Evolutionary conservation across 2,113 vertebrate species (phyloP), one percentile per base, ranked within the genome.

Genomic region (Beaufortia kweichowensis): DNA sequence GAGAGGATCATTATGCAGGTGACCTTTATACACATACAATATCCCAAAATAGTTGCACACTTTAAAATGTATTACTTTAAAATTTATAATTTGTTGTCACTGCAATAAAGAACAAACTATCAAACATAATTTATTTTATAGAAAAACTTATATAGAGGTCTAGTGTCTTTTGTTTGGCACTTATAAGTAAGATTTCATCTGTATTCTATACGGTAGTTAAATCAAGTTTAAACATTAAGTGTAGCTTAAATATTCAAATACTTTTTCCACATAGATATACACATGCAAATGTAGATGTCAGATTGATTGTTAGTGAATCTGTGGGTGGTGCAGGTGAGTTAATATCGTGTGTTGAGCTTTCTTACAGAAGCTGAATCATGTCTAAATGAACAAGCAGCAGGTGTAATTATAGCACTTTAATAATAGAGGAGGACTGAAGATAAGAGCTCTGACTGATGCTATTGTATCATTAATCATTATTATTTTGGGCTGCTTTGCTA

Each of bases 1-100:
- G 96, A 99, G 29, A 92, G 95, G 67, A 98, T 99, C 48, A 98
- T 99, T 88, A 89, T 91, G 88, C 96, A 98, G 94, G 97, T 97
- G 17, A 28, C 39, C 28, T 29, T 21, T 9, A 31, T 15, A 31
- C 21, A 53, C 19, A 50, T 7, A 31, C 43, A 31, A 8, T n/a
- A 15, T 1, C 64, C 6, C 21, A 10, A 31, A 55, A 33, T 31
- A 33, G 14, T 24, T 23, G 6, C 3, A 23, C 19, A 23, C 14
- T 17, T 39, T 11, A 1, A 39, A 39, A 39, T 39, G 11, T 39
- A n/a, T n/a, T n/a, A n/a, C n/a, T n/a, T n/a, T n/a, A n/a, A n/a
- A n/a, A n/a, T n/a, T n/a, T n/a, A n/a, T n/a, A n/a, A n/a, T n/a
- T n/a, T n/a, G n/a, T n/a, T n/a, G 35, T 39, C 8, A 39, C 11